Conservation (phyloP, 2,113 vertebrate genomes). For the Sturnira hondurensis region DNA sequence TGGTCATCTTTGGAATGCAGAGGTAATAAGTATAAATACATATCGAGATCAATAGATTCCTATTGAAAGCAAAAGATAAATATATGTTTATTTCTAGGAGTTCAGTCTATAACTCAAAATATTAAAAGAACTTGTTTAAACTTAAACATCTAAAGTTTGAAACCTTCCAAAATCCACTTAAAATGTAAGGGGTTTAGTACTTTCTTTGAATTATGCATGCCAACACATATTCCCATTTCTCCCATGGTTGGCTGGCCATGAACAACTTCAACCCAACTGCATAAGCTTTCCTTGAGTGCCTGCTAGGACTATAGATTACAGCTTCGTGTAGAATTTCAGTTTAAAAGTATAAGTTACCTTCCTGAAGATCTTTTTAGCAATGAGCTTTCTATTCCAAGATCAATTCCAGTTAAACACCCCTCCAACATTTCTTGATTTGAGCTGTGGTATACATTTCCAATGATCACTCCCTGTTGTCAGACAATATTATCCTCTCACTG, state of each 20-base stretch:
- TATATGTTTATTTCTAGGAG: background rate
- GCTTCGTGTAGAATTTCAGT: background rate
- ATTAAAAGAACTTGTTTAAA: slow-evolving; percentile 16
- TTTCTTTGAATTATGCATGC: background rate
- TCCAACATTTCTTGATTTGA: background rate
- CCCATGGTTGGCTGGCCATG: background rate
- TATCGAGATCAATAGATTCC: background rate
- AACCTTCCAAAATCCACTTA: background rate
- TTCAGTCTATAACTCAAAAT: background rate
- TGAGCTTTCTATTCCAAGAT: slow-evolving; percentile 16
- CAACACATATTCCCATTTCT: background rate
- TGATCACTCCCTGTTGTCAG: background rate
- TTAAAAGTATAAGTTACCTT: background rate
- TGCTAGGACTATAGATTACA: background rate
- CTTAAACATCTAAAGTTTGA: slow-evolving; percentile 3
- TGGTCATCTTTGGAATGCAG: background rate
- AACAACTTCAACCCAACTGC: background rate
- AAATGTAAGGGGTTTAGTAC: background rate
- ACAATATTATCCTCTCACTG: background rate
- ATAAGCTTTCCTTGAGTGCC: background rate
- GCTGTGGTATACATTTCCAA: background rate
- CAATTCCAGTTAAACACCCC: background rate
- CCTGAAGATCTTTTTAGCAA: background rate
- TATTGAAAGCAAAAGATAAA: slow-evolving; percentile 16
- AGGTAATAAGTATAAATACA: background rate